Evolutionary conservation across 2,797 vertebrate genomes (phyloP), one percentile per base, ranked within the genome.

Genomic region (Enteromius treurensis): DNA sequence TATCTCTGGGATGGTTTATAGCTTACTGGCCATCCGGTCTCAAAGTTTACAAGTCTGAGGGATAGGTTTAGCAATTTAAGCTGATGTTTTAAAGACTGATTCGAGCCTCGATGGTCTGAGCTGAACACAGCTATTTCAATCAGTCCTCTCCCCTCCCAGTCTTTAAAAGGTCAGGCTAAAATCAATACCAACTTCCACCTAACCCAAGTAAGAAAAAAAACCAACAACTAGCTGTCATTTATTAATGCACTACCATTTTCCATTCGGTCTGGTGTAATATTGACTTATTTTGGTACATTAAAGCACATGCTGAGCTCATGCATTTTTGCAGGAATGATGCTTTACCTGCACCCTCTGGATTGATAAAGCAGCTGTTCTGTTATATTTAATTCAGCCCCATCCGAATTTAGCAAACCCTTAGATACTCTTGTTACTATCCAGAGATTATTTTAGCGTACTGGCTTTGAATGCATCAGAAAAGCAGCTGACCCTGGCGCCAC

Each of bases 401-500:
- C 91, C 91, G 89, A 91, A 91, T 94, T 93, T 94, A 95, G 92
- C 85, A 78, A 92, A 76, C 82, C 87, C 86, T 81, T 51, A 87
- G 89, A 89, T 53, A 37, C 85, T 42, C 81, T 86, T 71, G 73
- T 80, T 77, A 79, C 89, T 88, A 87, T 85, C 86, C 84, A 53
- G 81, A 85, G 89, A 92, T 91, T 93, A 92, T 93, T 94, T 93
- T 91, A 86, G 92, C 85, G 84, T 80, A 82, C 86, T 85, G 87
- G 80, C 85, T 91, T 90, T 90, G 86, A 88, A 81, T 83, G 86
- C 89, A 87, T 83, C 84, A 49, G 62, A 42, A 75, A 84, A 93
- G 88, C 94, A 94, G 94, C 93, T 94, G 94, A 90, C 85, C 82
- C 15, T 88, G 92, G 91, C 90, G 91, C 91, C 94, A 86, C 7